Evolutionary conservation across 2,888 invertebrate genomes (phyloP).

Genomic region (Drosophila silvestris): DNA sequence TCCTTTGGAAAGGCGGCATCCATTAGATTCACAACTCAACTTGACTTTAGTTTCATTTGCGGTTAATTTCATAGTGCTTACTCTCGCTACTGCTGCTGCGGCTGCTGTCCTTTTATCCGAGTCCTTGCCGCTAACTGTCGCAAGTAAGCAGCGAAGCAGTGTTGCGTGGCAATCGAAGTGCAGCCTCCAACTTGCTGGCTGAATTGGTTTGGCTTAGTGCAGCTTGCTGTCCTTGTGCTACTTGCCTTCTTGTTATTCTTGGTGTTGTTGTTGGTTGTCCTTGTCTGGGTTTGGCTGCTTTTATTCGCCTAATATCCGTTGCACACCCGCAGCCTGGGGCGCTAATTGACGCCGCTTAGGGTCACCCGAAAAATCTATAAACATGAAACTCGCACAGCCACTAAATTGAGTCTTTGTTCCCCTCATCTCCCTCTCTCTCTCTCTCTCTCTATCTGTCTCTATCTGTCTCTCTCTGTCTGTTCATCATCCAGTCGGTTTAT

Average conservation of each 20-base stretch:
- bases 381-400: slow-evolving; percentile 41
- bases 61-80: slow-evolving; percentile 54
- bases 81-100: slow-evolving; percentile 2
- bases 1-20: slow-evolving; percentile 7
- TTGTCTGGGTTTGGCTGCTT: slow-evolving; percentile 26
- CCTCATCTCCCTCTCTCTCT: no score
- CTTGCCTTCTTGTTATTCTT: slow-evolving; percentile 8
- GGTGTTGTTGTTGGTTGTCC: slow-evolving; percentile 17
- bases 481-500: slow-evolving; percentile 7
- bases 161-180: slow-evolving; percentile 52
- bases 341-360: slow-evolving; percentile 71
- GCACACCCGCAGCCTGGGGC: slow-evolving; percentile 48
- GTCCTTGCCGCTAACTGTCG: slow-evolving; percentile 37
- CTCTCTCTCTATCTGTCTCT: neutral
- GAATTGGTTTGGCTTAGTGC: slow-evolving; percentile 55
- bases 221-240: slow-evolving; percentile 41
- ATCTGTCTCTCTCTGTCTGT: no score
- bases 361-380: slow-evolving; percentile 71
- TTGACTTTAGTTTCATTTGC: slow-evolving; percentile 64
- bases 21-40: slow-evolving; percentile 22
- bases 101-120: slow-evolving; percentile 36
- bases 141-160: slow-evolving; percentile 37
- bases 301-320: slow-evolving; percentile 72
- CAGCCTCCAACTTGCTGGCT: slow-evolving; percentile 20
- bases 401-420: slow-evolving; percentile 32